These are phyloP conservation scores for Peucedramus taeniatus DNA, from an alignment of 2,113 vertebrate species.

Conservation along the genomic window DNA sequence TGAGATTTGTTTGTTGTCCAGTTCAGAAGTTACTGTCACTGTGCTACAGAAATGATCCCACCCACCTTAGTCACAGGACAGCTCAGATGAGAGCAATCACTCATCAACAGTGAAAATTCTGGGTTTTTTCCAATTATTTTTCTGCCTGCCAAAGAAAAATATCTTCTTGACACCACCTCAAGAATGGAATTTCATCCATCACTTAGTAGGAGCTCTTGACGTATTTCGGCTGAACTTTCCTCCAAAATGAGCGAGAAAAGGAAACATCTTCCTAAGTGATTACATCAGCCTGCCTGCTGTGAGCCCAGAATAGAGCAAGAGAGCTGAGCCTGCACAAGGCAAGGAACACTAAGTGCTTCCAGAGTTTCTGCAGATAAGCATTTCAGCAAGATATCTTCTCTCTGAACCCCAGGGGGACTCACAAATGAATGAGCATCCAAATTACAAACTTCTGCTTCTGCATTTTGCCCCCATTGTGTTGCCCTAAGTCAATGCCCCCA, in stretches of 20 bases:
- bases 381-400: background rate
- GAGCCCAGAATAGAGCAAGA: background rate
- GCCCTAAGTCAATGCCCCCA: background rate
- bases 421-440: background rate
- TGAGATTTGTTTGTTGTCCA: background rate
- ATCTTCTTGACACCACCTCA: background rate
- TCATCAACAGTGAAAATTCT: background rate
- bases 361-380: background rate
- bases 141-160: background rate
- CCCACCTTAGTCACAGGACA: background rate
- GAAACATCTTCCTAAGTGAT: background rate
- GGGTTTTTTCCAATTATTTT: background rate
- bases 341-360: background rate
- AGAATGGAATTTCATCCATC: background rate
- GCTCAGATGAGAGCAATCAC: background rate
- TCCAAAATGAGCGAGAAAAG: slow-evolving; percentile 19
- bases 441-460: background rate
- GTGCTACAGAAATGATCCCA: background rate
- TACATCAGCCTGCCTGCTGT: background rate
- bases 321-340: background rate
- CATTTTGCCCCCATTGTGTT: background rate
- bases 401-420: background rate
- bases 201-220: background rate
- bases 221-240: background rate
- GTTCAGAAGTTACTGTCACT: background rate